Base-by-base conservation (phyloP, 2,797 vertebrate genomes). In the Xiphophorus birchmanni region DNA sequence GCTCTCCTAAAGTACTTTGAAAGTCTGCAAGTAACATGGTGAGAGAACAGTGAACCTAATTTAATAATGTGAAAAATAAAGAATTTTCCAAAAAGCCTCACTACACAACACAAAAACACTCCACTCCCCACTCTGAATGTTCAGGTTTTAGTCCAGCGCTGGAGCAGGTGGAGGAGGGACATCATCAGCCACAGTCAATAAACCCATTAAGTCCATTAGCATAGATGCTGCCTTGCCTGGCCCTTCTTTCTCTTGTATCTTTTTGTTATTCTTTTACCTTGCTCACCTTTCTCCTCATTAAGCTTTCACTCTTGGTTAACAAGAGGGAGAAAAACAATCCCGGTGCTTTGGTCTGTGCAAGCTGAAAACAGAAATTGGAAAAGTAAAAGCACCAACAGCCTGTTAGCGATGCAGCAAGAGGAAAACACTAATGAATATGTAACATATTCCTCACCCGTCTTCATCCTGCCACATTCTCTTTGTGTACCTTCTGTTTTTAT, bases 121-220 rank as follows among this genome's bases (percentile, higher is more conserved):
- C 15, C 10, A 65, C 35, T 0, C 11, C 29, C 69, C 50, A 71
- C 75, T 40, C 40, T 65, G 8, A 50, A 54, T 44, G 37, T 0
- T 10, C 45, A 40, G 37, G 45, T 79, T 77, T 79, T 47, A 45
- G 35, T 69, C 45, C 71, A 75, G 77, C 6, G 80, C 52, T 47
- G 5, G n/a, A 56, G 45, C 40, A 32, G 45, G 52, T 69, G 52
- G 75, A 77, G 65, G n/a, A 84, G 65, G 77, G 72, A 84, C 82
- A 81, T 84, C 88, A 73, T 89, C 78, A 80, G 76, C 83, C 75
- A 56, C 75, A 50, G 74, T 90, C 73, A 81, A 81, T 82, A 85
- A 85, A 90, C 79, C 87, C 91, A 92, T 93, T 91, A 91, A 72
- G 78, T 1, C 90, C 89, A 92, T 92, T 91, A 87, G 78, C 80